These are phyloP conservation scores for Rutilus rutilus DNA, from an alignment of 2,113 vertebrate genomes.

Conservation along the genomic window DNA sequence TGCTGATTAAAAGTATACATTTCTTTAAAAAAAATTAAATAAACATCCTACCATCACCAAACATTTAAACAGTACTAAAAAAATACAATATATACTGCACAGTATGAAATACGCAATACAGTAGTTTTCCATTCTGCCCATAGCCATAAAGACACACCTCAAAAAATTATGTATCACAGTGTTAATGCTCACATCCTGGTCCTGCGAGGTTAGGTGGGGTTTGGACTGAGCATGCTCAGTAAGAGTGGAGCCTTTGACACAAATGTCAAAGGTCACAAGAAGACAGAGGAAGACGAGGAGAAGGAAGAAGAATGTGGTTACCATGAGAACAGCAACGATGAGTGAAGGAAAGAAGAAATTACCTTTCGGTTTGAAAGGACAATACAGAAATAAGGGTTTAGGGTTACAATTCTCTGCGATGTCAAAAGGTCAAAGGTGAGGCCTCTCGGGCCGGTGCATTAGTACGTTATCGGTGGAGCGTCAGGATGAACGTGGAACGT, in stretches of 20 bases:
- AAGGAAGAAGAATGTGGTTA: slow-evolving; percentile 34
- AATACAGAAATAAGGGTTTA: background rate
- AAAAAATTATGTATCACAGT: background rate
- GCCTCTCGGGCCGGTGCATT: slow-evolving; percentile 62
- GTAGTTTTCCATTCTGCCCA: slow-evolving; percentile 12
- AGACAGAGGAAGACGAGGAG: slow-evolving; percentile 28
- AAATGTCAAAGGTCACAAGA: slow-evolving; percentile 33
- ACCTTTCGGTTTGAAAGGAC: background rate
- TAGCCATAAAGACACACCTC: background rate
- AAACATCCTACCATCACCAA: background rate
- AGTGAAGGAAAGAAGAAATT: background rate
- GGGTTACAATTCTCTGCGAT: background rate
- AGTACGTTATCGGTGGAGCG: slow-evolving; percentile 64
- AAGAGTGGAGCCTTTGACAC: slow-evolving; percentile 4
- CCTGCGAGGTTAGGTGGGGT: slow-evolving; percentile 9
- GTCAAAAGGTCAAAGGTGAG: slow-evolving; percentile 48
- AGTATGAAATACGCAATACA: background rate
- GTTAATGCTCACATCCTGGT: slow-evolving; percentile 32
- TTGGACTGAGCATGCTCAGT: slow-evolving; percentile 42
- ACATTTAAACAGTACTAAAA: background rate
- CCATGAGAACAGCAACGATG: slow-evolving; percentile 37
- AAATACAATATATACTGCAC: background rate
- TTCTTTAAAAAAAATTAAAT: no score
- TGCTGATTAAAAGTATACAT: background rate
- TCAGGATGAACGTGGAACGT: slow-evolving; percentile 7